These are phyloP conservation scores for Macrostomum lignano DNA, from an alignment of 1,140 invertebrate genomes.

Conservation along the genomic window DNA sequence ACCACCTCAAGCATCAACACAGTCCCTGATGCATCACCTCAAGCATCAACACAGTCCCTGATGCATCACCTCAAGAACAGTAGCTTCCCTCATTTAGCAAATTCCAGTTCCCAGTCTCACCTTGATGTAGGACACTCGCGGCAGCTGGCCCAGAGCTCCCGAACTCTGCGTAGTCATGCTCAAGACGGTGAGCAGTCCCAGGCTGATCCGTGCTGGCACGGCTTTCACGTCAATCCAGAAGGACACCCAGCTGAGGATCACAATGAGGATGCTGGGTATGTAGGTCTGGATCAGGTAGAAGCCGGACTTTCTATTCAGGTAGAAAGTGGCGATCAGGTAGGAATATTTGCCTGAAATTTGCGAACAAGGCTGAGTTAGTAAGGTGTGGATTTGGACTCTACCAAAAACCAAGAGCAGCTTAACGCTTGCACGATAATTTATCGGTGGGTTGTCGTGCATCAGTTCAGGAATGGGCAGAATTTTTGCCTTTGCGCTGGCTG, in stretches of 20 bases:
- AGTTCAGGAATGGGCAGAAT: no score
- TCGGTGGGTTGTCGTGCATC: no score
- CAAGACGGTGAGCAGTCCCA: slow-evolving; percentile 22
- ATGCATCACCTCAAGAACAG: no score
- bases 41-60: no score
- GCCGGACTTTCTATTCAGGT: slow-evolving; percentile 11
- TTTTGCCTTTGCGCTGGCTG: no score
- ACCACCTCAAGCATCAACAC: no score
- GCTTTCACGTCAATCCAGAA: slow-evolving; percentile 48
- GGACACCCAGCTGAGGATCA: slow-evolving; percentile 72
- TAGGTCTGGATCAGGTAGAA: slow-evolving; percentile 15
- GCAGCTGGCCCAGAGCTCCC: slow-evolving; percentile 12
- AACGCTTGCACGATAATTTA: no score
- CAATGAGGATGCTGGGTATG: slow-evolving; percentile 23
- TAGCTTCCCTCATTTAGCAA: no score
- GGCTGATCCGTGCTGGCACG: slow-evolving; percentile 32
- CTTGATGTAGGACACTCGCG: slow-evolving; percentile 31
- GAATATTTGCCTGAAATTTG: slow-evolving; percentile 15
- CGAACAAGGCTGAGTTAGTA: no score
- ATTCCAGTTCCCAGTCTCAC: slow-evolving; percentile 12
- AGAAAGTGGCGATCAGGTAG: slow-evolving; percentile 11
- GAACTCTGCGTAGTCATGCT: slow-evolving; percentile 25
- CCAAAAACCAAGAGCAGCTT: no score
- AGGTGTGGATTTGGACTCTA: no score
- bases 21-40: no score